Conservation (phyloP, 1,140 invertebrate genomes). For the Drosophila obscura region DNA sequence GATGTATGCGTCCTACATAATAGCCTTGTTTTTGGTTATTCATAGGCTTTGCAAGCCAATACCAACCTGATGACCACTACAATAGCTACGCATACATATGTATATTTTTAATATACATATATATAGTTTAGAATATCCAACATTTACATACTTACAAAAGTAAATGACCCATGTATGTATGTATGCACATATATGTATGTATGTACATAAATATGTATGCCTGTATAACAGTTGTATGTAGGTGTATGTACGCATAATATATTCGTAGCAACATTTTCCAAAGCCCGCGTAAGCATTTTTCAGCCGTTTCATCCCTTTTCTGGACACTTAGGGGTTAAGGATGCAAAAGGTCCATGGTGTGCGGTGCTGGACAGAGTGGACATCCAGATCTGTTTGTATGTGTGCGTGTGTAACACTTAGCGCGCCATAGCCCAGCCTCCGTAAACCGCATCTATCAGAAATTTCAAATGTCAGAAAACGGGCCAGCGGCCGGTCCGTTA, state of each 20-base stretch:
- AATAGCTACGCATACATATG: conserved; percentile 7
- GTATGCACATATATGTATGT: conserved; percentile 19
- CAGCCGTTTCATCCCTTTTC: conserved; percentile 82
- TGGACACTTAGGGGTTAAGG: conserved; percentile 77
- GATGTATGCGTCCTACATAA: conserved; percentile 46
- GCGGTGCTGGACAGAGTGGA: background rate
- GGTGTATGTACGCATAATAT: conserved; percentile 68
- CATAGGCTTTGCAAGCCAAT: conserved; percentile 66
- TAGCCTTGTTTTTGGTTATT: conserved; percentile 69
- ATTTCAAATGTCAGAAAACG: conserved; percentile 68
- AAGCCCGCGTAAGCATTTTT: conserved; percentile 80
- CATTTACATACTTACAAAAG: conserved; percentile 19
- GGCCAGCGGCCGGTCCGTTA: conserved; percentile 36
- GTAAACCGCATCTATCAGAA: conserved; percentile 80
- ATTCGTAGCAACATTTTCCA: conserved; percentile 79
- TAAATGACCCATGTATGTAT: background rate
- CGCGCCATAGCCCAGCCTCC: conserved; percentile 72
- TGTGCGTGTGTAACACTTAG: conserved; percentile 66
- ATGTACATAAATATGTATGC: conserved; percentile 34
- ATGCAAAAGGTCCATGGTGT: conserved; percentile 39
- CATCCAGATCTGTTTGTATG: conserved; percentile 15
- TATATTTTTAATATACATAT: conserved; percentile 21
- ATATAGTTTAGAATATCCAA: conserved; percentile 42
- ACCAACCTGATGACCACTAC: conserved; percentile 76
- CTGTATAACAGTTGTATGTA: conserved; percentile 22